Conservation (phyloP, 2,113 vertebrate genomes). For the Hucho hucho region DNA sequence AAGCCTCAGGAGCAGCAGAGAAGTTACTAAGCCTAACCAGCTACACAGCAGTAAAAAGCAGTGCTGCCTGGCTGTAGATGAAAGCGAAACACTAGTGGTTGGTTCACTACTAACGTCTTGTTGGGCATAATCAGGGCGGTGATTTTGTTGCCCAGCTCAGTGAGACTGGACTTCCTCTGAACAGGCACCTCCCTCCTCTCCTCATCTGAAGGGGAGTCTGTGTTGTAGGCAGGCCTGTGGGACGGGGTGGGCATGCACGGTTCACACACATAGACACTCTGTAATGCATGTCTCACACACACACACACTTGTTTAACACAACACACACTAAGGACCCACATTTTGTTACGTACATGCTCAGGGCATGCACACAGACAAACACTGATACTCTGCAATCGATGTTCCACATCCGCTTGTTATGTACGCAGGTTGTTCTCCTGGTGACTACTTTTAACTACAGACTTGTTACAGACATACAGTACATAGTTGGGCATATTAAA, state of each 20-base stretch:
- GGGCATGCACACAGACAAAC: not conserved
- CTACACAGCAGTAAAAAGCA: conserved; percentile 27
- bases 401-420: not conserved
- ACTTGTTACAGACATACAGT: too few species aligned
- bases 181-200: conserved; percentile 61
- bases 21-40: conserved; percentile 31
- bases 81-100: conserved; percentile 1
- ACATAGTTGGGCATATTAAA: too few species aligned
- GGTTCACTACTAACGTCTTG: conserved; percentile 71
- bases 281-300: not conserved
- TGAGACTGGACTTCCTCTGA: conserved; percentile 77
- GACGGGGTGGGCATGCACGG: conserved; percentile 32
- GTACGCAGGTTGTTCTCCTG: too few species aligned
- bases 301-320: not conserved
- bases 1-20: conserved; percentile 35
- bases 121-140: conserved; percentile 69
- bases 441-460: too few species aligned
- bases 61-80: conserved; percentile 19
- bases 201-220: conserved; percentile 58
- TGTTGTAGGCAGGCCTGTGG: conserved; percentile 70
- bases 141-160: conserved; percentile 79
- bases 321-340: too few species aligned
- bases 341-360: not conserved
- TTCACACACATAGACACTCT: not conserved
- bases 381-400: not conserved